Conservation (phyloP, 2,888 invertebrate genomes). For the Spodoptera exigua region DNA sequence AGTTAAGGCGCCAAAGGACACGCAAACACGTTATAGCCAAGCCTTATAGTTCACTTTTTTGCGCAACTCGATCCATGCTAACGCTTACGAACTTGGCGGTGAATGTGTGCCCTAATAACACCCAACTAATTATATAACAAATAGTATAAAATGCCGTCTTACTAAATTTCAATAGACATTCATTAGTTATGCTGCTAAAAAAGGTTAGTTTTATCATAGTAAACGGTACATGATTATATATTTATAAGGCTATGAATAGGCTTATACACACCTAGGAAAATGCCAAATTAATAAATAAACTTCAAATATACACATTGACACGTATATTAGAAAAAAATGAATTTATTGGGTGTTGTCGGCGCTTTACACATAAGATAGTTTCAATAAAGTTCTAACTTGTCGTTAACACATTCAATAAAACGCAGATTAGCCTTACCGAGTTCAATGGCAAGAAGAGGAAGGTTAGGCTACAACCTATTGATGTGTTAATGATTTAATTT, state of each 20-base stretch:
- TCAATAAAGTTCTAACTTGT: background rate
- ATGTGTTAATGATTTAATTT: slow-evolving; percentile 6
- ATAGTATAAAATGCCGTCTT: too few relatives aligned
- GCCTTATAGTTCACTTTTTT: background rate
- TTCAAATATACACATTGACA: too few relatives aligned
- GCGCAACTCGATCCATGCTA: background rate
- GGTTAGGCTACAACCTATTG: too few relatives aligned
- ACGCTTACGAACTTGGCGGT: slow-evolving; percentile 1
- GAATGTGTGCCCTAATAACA: slow-evolving; percentile 22
- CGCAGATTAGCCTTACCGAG: background rate
- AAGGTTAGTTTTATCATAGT: too few relatives aligned
- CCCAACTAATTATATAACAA: slow-evolving; percentile 5
- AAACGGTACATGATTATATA: too few relatives aligned
- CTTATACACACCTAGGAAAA: too few relatives aligned
- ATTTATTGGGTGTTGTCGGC: slow-evolving; percentile 26
- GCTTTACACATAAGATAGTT: slow-evolving; percentile 12
- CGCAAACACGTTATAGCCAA: slow-evolving; percentile 14
- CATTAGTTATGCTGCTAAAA: too few relatives aligned
- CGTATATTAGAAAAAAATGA: background rate
- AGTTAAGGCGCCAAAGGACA: background rate
- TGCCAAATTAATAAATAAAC: too few relatives aligned
- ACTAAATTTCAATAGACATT: too few relatives aligned
- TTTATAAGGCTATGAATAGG: too few relatives aligned
- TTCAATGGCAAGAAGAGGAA: too few relatives aligned
- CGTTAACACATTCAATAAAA: slow-evolving; percentile 14